Evolutionary conservation across 2,113 vertebrate genomes (phyloP).

Genomic region (Eleginops maclovinus): DNA sequence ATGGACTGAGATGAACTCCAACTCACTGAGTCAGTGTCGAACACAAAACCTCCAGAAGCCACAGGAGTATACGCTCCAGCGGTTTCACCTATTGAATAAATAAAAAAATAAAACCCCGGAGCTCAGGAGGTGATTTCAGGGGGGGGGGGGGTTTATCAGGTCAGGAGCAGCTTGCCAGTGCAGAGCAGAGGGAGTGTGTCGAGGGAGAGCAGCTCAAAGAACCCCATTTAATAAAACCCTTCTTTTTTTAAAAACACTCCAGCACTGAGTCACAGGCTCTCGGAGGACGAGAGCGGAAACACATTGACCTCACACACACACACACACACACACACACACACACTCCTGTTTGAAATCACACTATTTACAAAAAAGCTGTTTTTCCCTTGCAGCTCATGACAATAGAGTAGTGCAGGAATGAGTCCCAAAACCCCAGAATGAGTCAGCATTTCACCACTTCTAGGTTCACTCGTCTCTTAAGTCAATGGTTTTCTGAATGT

Average conservation of each 20-base stretch:
- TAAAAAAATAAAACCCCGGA: constrained; percentile 5
- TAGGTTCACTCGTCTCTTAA: too few relatives aligned
- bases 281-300: not conserved
- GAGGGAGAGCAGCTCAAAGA: constrained; percentile 36
- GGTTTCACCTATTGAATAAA: constrained; percentile 36
- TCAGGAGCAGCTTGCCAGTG: constrained; percentile 49
- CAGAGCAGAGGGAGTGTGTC: constrained; percentile 10
- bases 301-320: not conserved
- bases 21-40: not conserved
- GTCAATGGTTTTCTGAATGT: too few relatives aligned
- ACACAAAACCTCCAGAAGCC: constrained; percentile 48
- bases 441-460: too few relatives aligned
- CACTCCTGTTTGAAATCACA: constrained; percentile 7
- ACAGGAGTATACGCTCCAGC: constrained; percentile 12
- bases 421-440: too few relatives aligned
- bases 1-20: constrained; percentile 1
- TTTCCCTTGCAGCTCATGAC: not conserved
- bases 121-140: constrained; percentile 49
- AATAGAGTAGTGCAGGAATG: not conserved
- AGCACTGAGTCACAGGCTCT: constrained; percentile 28
- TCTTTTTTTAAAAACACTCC: constrained; percentile 44
- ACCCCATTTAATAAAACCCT: constrained; percentile 47
- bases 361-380: not conserved
- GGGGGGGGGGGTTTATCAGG: constrained; percentile 47
- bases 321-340: too few relatives aligned